Percentiles rank a stretch among this genome's conserved stretches.
Conservation (phyloP, 2,113 vertebrate genomes). For the Crocuta crocuta region DNA sequence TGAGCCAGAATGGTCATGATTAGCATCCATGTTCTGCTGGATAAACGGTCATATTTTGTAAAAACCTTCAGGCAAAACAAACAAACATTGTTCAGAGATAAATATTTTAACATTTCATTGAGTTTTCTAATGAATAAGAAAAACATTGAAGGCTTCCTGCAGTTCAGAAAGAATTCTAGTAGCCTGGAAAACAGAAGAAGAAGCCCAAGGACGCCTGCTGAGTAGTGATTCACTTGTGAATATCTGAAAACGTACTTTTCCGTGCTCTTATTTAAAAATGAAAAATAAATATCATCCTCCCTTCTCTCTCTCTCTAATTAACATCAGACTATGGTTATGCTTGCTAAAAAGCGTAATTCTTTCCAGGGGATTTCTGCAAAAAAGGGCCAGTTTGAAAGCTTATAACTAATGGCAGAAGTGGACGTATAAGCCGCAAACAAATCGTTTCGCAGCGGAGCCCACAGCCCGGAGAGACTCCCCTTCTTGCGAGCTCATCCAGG, state of each 20-base stretch:
- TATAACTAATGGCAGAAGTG: not conserved
- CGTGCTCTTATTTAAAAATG: conserved; percentile 38
- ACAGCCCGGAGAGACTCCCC: not conserved
- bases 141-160: conserved; percentile 65
- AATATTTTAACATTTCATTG: conserved; percentile 79
- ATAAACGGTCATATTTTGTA: conserved; percentile 44
- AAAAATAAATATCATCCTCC: conserved; percentile 61
- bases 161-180: conserved; percentile 44
- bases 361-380: not conserved
- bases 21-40: not conserved
- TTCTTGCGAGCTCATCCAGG: not conserved
- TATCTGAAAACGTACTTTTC: conserved; percentile 44
- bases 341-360: not conserved
- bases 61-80: conserved; percentile 60
- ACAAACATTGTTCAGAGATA: conserved; percentile 71
- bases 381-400: conserved; percentile 32
- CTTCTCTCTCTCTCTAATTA: conserved; percentile 36
- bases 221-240: conserved; percentile 40
- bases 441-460: not conserved
- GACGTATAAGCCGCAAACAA: not conserved
- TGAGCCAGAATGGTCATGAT: not conserved
- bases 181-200: not conserved
- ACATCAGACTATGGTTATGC: not conserved
- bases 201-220: conserved; percentile 27
- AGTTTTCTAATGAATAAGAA: conserved; percentile 71